Evolutionary conservation across 2,888 invertebrate species (phyloP).

Genomic region (Drosophila demipolita): DNA sequence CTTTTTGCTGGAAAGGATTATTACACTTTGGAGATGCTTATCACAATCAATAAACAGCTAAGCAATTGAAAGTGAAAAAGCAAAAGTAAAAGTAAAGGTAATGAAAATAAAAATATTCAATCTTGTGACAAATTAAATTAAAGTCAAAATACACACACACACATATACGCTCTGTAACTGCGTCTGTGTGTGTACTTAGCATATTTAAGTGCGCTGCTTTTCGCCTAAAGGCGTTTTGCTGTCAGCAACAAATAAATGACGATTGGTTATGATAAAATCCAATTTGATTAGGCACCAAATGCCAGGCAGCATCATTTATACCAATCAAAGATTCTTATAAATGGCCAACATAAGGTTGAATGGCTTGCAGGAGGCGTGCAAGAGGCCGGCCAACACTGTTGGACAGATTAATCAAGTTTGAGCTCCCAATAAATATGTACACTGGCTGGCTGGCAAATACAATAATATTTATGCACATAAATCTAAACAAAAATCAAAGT

Average conservation of each 20-base stretch:
- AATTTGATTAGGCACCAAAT: constrained; percentile 67
- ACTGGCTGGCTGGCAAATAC: constrained; percentile 51
- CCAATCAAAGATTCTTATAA: constrained; percentile 74
- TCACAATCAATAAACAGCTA: constrained; percentile 53
- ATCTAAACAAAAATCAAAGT: constrained; percentile 18
- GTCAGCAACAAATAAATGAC: constrained; percentile 38
- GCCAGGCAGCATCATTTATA: constrained; percentile 70
- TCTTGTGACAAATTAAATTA: constrained; percentile 38
- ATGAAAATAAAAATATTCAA: constrained; percentile 20
- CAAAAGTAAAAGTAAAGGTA: constrained; percentile 27
- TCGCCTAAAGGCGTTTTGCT: constrained; percentile 15
- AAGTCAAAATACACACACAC: constrained; percentile 18
- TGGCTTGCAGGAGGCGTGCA: constrained; percentile 12
- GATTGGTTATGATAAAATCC: constrained; percentile 35
- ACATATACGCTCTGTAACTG: constrained; percentile 1
- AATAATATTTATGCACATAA: constrained; percentile 49
- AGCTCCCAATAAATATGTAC: constrained; percentile 32
- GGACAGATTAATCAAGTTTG: constrained; percentile 56
- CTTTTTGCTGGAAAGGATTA: constrained; percentile 59
- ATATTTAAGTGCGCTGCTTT: constrained; percentile 52
- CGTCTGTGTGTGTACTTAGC: constrained; percentile 50
- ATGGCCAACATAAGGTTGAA: constrained; percentile 36
- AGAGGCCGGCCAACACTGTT: background rate
- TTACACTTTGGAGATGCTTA: constrained; percentile 17
- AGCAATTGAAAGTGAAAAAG: constrained; percentile 10